Evolutionary conservation across 2,113 vertebrate species (phyloP).

Genomic region (Triplophysa rosa): DNA sequence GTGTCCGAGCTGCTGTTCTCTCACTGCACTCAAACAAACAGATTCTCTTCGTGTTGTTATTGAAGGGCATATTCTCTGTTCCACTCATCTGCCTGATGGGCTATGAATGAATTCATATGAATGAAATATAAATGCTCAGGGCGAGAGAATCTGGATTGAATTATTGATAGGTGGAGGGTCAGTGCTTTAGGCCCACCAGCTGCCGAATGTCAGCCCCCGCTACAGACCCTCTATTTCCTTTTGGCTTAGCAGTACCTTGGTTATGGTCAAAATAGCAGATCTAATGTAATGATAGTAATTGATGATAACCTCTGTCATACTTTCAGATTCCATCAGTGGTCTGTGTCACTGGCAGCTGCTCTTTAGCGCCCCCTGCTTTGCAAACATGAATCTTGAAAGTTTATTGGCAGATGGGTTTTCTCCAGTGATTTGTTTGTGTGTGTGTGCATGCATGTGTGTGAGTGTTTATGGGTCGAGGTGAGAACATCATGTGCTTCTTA

Average conservation of each 20-base stretch:
- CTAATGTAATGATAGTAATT: constrained; percentile 26
- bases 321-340: too few relatives aligned
- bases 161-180: constrained; percentile 52
- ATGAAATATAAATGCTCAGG: constrained; percentile 14
- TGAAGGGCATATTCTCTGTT: constrained; percentile 7
- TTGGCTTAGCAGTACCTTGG: constrained; percentile 35
- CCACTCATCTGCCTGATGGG: background rate
- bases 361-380: constrained; percentile 28
- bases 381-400: too few relatives aligned
- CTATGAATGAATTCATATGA: constrained; percentile 1
- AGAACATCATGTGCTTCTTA: background rate
- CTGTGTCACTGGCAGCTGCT: background rate
- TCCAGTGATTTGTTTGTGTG: constrained; percentile 18
- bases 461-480: background rate
- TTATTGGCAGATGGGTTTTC: constrained; percentile 20
- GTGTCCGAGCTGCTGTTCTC: background rate
- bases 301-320: background rate
- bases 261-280: constrained; percentile 19
- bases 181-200: constrained; percentile 45
- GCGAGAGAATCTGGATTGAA: constrained; percentile 39
- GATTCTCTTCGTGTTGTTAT: constrained; percentile 8
- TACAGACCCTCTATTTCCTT: constrained; percentile 7
- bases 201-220: constrained; percentile 29
- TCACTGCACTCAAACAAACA: background rate
- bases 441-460: background rate